A percentile compares a stretch with the other conserved stretches of the same genome.
These are phyloP conservation scores for Dryadula phaetusa DNA, from an alignment of 2,888 invertebrate genomes.

Conservation along the genomic window DNA sequence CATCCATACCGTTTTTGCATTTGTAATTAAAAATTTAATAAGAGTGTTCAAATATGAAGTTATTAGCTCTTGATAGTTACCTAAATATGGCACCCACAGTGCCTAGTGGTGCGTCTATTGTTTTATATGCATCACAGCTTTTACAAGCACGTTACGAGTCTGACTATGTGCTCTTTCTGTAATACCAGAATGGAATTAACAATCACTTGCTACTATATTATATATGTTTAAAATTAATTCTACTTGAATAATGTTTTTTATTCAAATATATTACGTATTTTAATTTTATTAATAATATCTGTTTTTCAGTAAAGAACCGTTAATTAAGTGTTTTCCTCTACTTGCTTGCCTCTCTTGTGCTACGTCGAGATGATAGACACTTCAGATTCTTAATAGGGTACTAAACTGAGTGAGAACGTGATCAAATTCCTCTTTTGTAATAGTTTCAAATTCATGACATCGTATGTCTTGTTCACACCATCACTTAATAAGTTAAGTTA, in stretches of 20 bases:
- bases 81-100: too few species aligned
- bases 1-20: conserved; percentile 39
- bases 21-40: conserved; percentile 44
- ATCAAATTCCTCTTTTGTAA: conserved; percentile 26
- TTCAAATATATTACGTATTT: neutral
- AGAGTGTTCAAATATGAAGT: neutral
- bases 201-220: too few species aligned
- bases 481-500: neutral
- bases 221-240: too few species aligned
- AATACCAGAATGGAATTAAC: too few species aligned
- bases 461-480: neutral
- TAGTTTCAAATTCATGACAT: conserved; percentile 17
- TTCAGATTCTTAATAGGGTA: conserved; percentile 37
- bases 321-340: conserved; percentile 37
- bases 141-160: too few species aligned
- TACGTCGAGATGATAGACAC: conserved; percentile 37
- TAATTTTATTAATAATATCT: conserved; percentile 10
- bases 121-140: too few species aligned
- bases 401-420: conserved; percentile 33
- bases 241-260: neutral
- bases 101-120: too few species aligned
- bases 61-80: too few species aligned
- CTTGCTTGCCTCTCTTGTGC: conserved; percentile 30
- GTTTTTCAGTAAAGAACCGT: conserved; percentile 19
- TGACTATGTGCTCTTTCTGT: too few species aligned